These are phyloP conservation scores for Beris morrisii DNA, from an alignment of 2,888 invertebrate genomes.

Conservation along the genomic window DNA sequence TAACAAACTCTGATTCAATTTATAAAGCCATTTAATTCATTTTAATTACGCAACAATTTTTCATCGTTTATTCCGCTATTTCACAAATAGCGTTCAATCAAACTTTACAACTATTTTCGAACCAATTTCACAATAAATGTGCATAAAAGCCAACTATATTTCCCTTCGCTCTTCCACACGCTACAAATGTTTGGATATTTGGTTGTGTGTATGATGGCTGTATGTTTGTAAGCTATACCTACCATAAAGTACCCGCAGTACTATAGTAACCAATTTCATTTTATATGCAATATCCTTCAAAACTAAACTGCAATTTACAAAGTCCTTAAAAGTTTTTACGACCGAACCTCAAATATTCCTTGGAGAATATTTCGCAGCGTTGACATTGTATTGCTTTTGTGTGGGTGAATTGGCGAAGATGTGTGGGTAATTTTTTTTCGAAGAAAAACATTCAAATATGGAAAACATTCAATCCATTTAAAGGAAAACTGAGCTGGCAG, in stretches of 20 bases:
- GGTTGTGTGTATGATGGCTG: neutral
- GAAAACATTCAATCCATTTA: too few relatives aligned
- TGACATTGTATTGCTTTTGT: constrained; percentile 6
- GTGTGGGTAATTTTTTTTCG: too few relatives aligned
- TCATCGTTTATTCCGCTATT: too few relatives aligned
- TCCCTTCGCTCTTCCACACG: neutral
- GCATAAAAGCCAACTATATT: too few relatives aligned
- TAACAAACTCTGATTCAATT: too few relatives aligned
- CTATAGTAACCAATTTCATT: constrained; percentile 27
- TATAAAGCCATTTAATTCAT: too few relatives aligned
- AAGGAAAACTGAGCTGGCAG: too few relatives aligned
- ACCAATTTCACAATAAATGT: constrained; percentile 13
- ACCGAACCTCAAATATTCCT: constrained; percentile 28
- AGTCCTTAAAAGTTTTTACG: constrained; percentile 31
- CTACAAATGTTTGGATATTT: neutral
- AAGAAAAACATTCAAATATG: too few relatives aligned
- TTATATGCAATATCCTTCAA: constrained; percentile 30
- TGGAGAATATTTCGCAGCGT: constrained; percentile 10
- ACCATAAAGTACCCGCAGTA: constrained; percentile 6
- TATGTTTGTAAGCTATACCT: neutral
- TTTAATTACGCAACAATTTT: too few relatives aligned
- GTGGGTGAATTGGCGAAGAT: too few relatives aligned
- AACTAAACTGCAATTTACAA: constrained; percentile 31
- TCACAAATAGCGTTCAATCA: constrained; percentile 18
- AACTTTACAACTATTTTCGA: constrained; percentile 27